These are phyloP conservation scores for Halictus quadricinctus DNA, from an alignment of 2,888 invertebrate genomes.

Conservation along the genomic window DNA sequence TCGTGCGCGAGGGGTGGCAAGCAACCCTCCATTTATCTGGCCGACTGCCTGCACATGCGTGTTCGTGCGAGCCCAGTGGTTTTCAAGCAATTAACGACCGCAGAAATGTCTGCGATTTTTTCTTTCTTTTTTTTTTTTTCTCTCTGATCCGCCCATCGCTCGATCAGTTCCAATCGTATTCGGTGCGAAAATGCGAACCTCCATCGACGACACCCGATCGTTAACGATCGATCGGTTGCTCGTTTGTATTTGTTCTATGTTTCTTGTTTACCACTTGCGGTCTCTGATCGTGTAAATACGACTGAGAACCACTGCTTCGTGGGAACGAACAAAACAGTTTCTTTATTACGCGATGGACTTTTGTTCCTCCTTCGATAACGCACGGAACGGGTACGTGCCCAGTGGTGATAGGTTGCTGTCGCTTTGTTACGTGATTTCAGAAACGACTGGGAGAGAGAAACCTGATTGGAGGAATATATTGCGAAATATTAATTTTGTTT, in stretches of 20 bases:
- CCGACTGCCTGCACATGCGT: slow-evolving; percentile 74
- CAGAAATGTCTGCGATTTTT: slow-evolving; percentile 33
- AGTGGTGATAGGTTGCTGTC: too few species aligned
- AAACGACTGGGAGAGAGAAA: too few species aligned
- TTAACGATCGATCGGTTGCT: slow-evolving; percentile 3
- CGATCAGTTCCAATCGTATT: slow-evolving; percentile 11
- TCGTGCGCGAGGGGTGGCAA: slow-evolving; percentile 77
- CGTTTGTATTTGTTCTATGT: neutral
- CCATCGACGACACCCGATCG: neutral
- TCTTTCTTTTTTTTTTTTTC: neutral
- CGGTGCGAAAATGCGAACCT: neutral
- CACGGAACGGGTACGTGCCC: too few species aligned
- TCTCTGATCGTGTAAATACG: neutral
- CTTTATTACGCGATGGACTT: slow-evolving; percentile 17
- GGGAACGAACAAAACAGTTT: slow-evolving; percentile 42
- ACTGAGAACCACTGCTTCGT: slow-evolving; percentile 47
- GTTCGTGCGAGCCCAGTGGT: slow-evolving; percentile 67
- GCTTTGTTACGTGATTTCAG: too few species aligned
- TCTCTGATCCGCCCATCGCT: slow-evolving; percentile 6
- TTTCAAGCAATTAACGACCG: slow-evolving; percentile 62
- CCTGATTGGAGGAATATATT: too few species aligned
- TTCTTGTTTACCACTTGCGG: neutral
- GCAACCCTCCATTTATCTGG: slow-evolving; percentile 75
- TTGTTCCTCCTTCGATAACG: too few species aligned
- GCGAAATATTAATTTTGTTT: too few species aligned